Evolutionary conservation across 2,113 vertebrate genomes (phyloP).

Genomic region (Thermophis baileyi): DNA sequence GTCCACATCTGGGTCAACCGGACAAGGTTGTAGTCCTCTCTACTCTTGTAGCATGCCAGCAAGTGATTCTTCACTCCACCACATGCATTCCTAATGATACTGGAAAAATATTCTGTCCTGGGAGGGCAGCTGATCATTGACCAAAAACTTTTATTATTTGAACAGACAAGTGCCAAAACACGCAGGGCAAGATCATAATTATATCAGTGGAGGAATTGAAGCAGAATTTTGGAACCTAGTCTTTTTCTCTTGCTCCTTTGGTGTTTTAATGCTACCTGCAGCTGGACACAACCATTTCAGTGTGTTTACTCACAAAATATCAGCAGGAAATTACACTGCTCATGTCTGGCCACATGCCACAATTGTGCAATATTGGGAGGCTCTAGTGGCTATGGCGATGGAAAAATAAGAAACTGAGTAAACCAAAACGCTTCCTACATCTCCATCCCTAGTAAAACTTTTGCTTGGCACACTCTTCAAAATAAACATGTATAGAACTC

Average conservation of each 20-base stretch:
- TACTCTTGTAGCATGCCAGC: too few relatives aligned
- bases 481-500: not conserved
- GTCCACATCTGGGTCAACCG: not conserved
- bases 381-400: not conserved
- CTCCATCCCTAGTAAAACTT: not conserved
- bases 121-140: not conserved
- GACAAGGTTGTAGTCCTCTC: not conserved
- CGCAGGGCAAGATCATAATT: not conserved
- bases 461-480: not conserved
- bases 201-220: not conserved
- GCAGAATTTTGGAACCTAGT: not conserved
- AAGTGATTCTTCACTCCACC: not conserved
- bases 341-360: not conserved
- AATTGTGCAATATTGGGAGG: not conserved
- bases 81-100: not conserved
- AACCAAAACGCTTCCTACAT: not conserved
- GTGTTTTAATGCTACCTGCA: not conserved
- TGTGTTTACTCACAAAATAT: not conserved
- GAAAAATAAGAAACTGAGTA: not conserved
- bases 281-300: not conserved
- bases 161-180: not conserved
- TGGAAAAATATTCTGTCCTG: not conserved
- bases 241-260: not conserved
- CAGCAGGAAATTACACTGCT: not conserved
- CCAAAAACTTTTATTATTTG: not conserved